A percentile compares a stretch with the other conserved stretches of the same genome.
Conservation (phyloP, 2,113 vertebrate genomes). For the Eudyptes chrysolophus region DNA sequence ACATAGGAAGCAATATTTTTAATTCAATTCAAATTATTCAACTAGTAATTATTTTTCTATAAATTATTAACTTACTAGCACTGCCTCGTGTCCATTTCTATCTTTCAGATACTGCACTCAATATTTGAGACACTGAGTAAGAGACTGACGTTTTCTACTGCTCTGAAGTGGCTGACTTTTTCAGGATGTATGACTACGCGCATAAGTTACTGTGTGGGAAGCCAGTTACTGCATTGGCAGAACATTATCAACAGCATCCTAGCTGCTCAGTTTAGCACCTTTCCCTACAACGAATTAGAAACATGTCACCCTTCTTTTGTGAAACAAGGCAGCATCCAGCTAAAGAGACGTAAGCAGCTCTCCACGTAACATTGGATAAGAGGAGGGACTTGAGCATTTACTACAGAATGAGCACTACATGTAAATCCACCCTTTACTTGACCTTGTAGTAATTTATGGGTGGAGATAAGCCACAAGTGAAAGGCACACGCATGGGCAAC, state of each 20-base stretch:
- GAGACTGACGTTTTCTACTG: not conserved
- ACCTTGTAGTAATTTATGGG: not conserved
- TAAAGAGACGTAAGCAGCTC: not conserved
- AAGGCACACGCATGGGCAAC: not conserved
- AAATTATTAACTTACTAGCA: not conserved
- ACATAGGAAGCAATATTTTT: not conserved
- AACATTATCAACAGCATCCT: not conserved
- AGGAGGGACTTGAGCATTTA: not conserved
- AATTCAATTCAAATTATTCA: not conserved
- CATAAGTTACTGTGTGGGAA: not conserved
- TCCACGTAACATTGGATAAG: not conserved
- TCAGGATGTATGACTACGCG: not conserved
- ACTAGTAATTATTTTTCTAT: not conserved
- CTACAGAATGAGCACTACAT: not conserved
- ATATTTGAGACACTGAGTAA: not conserved
- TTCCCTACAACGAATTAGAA: not conserved
- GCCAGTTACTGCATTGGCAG: not conserved
- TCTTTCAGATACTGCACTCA: not conserved
- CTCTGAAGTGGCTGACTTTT: not conserved
- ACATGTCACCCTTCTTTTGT: not conserved
- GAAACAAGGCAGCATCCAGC: not conserved
- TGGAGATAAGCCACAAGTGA: not conserved
- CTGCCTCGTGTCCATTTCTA: not conserved
- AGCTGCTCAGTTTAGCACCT: not conserved
- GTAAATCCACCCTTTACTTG: not conserved